phyloP scores from a whole-genome alignment of 2,888 invertebrate genomes.

The Phytoseiulus persimilis region DNA sequence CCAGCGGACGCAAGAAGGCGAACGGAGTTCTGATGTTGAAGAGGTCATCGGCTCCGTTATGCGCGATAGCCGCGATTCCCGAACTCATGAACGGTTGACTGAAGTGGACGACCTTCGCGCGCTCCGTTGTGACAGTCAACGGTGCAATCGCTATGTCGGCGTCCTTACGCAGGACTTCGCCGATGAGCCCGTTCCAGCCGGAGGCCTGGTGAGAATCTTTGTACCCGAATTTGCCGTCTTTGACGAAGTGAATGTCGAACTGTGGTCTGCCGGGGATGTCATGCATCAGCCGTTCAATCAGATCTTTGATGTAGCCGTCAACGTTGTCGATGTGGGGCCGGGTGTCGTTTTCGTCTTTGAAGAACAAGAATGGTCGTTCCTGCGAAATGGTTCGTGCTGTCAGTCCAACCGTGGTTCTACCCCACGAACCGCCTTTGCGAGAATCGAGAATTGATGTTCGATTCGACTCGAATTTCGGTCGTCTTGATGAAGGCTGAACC shows the following conservation, averaged over 20 bases:
- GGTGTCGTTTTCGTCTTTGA: slow-evolving; percentile 25
- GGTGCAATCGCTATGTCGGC: slow-evolving; percentile 33
- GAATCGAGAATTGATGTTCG: no score
- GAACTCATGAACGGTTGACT: slow-evolving; percentile 28
- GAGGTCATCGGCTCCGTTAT: slow-evolving; percentile 22
- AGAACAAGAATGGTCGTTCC: slow-evolving; percentile 26
- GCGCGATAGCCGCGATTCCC: slow-evolving; percentile 13
- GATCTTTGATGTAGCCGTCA: slow-evolving; percentile 33
- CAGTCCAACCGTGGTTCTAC: no score
- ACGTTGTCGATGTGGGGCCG: slow-evolving; percentile 34
- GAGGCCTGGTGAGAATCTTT: slow-evolving; percentile 23
- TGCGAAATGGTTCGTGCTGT: neutral
- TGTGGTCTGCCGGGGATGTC: slow-evolving; percentile 22
- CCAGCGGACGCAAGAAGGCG: slow-evolving; percentile 22
- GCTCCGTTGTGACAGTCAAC: neutral
- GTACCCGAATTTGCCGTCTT: slow-evolving; percentile 31
- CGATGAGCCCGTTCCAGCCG: slow-evolving; percentile 32
- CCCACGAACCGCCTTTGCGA: no score
- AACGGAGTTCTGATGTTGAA: slow-evolving; percentile 34
- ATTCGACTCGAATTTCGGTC: no score
- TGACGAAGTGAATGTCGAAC: slow-evolving; percentile 32
- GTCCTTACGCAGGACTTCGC: slow-evolving; percentile 10
- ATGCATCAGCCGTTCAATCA: slow-evolving; percentile 10
- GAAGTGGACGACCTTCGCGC: slow-evolving; percentile 10
- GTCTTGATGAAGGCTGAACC: no score